A percentile compares a stretch with the other conserved stretches of the same genome.
Conservation (phyloP, 2,888 invertebrate genomes). For the Agrotis ipsilon region DNA sequence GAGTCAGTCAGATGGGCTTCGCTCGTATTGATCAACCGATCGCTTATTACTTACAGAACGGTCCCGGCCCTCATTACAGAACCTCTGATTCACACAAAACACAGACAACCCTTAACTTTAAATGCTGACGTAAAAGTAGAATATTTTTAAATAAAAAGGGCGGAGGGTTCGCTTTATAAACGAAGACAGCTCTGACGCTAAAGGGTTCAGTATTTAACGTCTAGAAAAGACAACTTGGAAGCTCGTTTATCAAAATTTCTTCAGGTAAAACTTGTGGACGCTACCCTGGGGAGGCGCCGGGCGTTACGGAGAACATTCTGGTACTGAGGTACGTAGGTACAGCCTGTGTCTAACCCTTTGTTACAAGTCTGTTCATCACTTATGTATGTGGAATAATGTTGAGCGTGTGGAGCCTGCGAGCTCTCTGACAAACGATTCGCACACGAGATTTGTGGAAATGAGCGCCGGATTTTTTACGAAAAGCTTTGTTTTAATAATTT, state of each 20-base stretch:
- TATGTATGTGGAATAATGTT: conserved; percentile 59
- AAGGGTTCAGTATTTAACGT: conserved; percentile 57
- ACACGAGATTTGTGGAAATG: conserved; percentile 36
- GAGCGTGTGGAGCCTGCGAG: conserved; percentile 22
- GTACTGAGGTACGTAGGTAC: conserved; percentile 39
- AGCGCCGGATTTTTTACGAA: conserved; percentile 30
- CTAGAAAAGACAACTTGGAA: conserved; percentile 48
- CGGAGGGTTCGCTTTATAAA: conserved; percentile 37
- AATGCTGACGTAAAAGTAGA: conserved; percentile 27
- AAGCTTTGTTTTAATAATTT: conserved; percentile 31
- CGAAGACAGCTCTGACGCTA: conserved; percentile 53
- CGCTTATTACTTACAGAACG: conserved; percentile 11
- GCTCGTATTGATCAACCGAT: conserved; percentile 29
- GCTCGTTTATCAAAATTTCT: conserved; percentile 67
- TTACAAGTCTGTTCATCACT: conserved; percentile 58
- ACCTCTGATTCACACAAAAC: conserved; percentile 22
- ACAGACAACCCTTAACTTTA: conserved; percentile 31
- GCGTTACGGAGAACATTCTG: conserved; percentile 43
- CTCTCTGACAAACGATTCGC: conserved; percentile 25
- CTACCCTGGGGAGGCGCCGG: conserved; percentile 29
- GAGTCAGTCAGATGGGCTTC: conserved; percentile 22
- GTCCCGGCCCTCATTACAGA: conserved; percentile 11
- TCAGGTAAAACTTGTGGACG: conserved; percentile 56
- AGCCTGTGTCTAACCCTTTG: conserved; percentile 63
- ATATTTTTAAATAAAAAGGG: conserved; percentile 37